Evolutionary conservation across 2,797 vertebrate genomes (phyloP).

Genomic region (Pangasius larnaudii): DNA sequence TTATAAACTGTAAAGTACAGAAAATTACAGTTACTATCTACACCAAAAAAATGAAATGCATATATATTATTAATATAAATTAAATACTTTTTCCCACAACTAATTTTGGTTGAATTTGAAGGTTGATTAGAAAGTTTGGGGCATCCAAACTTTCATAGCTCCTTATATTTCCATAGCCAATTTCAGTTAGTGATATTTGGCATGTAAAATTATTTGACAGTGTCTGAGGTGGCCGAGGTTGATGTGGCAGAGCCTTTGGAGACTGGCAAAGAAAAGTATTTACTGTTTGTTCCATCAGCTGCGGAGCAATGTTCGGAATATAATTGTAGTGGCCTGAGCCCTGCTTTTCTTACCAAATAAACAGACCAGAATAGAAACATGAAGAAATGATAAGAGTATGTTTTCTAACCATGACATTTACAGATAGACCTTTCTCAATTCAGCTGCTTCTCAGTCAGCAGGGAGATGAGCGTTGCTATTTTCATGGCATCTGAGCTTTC

Average conservation of each 20-base stretch:
- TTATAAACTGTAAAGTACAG: no score
- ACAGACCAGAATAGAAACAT: neutral
- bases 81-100: neutral
- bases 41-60: neutral
- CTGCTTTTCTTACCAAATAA: neutral
- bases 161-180: neutral
- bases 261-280: neutral
- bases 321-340: neutral
- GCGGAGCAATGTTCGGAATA: neutral
- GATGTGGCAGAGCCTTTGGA: neutral
- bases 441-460: conserved; percentile 17
- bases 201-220: neutral
- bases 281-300: conserved; percentile 1
- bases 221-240: neutral
- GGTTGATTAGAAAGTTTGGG: neutral
- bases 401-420: conserved; percentile 18
- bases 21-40: no score
- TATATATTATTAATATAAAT: neutral
- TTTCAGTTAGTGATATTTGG: neutral
- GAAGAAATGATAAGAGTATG: conserved; percentile 14
- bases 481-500: conserved; percentile 7
- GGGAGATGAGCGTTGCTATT: conserved; percentile 30
- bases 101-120: neutral
- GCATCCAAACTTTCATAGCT: neutral
- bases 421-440: conserved; percentile 7